These are phyloP conservation scores for Thereva unica DNA, from an alignment of 2,888 invertebrate species.

Conservation along the genomic window DNA sequence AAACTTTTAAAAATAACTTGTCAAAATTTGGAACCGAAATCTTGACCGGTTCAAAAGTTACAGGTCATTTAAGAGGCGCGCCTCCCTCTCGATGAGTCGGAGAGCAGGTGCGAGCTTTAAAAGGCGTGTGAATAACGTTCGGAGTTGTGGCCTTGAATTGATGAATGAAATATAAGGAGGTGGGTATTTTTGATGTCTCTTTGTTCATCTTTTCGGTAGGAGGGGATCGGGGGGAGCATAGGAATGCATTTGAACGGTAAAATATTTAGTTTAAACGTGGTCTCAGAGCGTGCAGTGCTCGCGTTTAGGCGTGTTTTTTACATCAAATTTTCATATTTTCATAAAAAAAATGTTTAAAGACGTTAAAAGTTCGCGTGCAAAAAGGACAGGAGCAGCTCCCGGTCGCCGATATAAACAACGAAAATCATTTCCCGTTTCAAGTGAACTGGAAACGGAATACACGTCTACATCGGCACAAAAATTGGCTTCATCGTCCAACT, in stretches of 20 bases:
- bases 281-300: slow-evolving; percentile 6
- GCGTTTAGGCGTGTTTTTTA: neutral
- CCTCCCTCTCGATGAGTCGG: too few species aligned
- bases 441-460: slow-evolving; percentile 1
- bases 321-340: neutral
- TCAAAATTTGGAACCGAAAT: too few species aligned
- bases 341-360: neutral
- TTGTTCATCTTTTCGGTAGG: too few species aligned
- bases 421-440: neutral
- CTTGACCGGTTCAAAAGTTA: too few species aligned
- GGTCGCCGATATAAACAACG: slow-evolving; percentile 3
- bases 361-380: neutral
- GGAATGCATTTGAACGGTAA: neutral
- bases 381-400: neutral
- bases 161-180: too few species aligned
- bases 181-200: too few species aligned
- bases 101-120: too few species aligned
- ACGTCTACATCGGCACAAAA: slow-evolving; percentile 3
- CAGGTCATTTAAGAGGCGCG: too few species aligned
- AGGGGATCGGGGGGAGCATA: too few species aligned
- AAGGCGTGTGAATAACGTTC: too few species aligned
- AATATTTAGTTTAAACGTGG: neutral
- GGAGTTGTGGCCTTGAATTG: too few species aligned
- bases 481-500: neutral
- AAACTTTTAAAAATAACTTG: too few species aligned